Percentiles rank a stretch among this genome's conserved stretches.
These are phyloP conservation scores for Hypothenemus hampei DNA, from an alignment of 1,140 invertebrate genomes.

Conservation along the genomic window DNA sequence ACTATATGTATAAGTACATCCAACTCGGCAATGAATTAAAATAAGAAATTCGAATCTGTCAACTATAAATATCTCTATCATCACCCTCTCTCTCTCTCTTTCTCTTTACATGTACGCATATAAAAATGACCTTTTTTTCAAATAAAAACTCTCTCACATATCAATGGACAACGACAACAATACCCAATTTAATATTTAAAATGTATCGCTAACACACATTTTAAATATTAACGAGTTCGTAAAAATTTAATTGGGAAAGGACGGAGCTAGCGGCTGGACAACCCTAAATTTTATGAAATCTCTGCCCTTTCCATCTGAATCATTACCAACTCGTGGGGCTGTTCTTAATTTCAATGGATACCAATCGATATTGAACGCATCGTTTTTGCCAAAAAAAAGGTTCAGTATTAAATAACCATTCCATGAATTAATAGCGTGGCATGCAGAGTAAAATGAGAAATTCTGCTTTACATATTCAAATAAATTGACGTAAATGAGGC, in stretches of 20 bases:
- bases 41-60: too few species aligned
- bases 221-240: conserved; percentile 16
- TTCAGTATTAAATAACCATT: not conserved
- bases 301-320: conserved; percentile 17
- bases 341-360: conserved; percentile 9
- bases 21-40: too few species aligned
- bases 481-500: not conserved
- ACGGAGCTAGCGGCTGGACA: conserved; percentile 16
- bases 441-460: conserved; percentile 5
- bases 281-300: conserved; percentile 20
- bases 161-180: too few species aligned
- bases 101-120: too few species aligned
- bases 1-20: too few species aligned
- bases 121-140: too few species aligned
- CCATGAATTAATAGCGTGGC: not conserved
- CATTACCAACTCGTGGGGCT: conserved; percentile 18
- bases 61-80: too few species aligned
- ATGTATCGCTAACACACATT: conserved; percentile 17
- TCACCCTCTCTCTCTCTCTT: too few species aligned
- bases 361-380: conserved; percentile 1
- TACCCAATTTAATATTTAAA: too few species aligned
- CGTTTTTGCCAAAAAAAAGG: not conserved
- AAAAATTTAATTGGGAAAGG: conserved; percentile 19
- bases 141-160: too few species aligned
- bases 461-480: not conserved